Base-by-base conservation (phyloP, 2,113 vertebrate species). In the Megaleporinus macrocephalus region DNA sequence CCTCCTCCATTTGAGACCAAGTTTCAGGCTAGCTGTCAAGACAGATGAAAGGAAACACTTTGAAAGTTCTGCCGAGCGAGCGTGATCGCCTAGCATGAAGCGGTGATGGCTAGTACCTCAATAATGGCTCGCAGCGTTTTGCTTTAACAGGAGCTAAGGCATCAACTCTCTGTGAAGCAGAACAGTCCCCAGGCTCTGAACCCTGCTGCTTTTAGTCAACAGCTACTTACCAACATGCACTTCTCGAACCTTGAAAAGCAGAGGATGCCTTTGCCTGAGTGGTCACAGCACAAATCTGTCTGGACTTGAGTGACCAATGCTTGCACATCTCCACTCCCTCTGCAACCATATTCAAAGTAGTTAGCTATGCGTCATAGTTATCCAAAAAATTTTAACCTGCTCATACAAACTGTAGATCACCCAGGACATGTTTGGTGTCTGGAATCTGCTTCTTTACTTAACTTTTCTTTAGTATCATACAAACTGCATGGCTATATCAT, bases 11-110 rank as follows among this genome's bases (percentile, higher is more conserved):
- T 49, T 66, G 49, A 57, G 63, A 47, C 57, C 55, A 75, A 53
- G 62, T 72, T 70, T 53, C 30, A 5, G 57, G 55, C 30, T 26
- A 74, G 57, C 81, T 83, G 78, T 83, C 81, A 81, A 33, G 70
- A 63, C 36, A 33, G 9, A 77, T 66, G 44, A 72, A 80, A 77
- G 51, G 22, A 66, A 77, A 72, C 20, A 27, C 15, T 53, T 24
- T 69, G 22, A 10, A 73, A 51, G 65, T 71, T 81, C n/a, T 68
- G 49, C 30, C 26, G 47, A n/a, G 69, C 47, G 74, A 77, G 74
- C 13, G 22, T 62, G 69, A 73, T 69, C 27, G 30, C 62, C 24
- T 20, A 72, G 36, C 20, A 77, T 62, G 74, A 71, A 70, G 41
- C 18, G 26, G 68, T 36, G 33, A 76, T 66, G 61, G 27, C 80